Percentiles rank a stretch among this genome's conserved stretches.
Evolutionary conservation across 2,113 vertebrate genomes (phyloP).

Genomic region (Syrmaticus mikado): DNA sequence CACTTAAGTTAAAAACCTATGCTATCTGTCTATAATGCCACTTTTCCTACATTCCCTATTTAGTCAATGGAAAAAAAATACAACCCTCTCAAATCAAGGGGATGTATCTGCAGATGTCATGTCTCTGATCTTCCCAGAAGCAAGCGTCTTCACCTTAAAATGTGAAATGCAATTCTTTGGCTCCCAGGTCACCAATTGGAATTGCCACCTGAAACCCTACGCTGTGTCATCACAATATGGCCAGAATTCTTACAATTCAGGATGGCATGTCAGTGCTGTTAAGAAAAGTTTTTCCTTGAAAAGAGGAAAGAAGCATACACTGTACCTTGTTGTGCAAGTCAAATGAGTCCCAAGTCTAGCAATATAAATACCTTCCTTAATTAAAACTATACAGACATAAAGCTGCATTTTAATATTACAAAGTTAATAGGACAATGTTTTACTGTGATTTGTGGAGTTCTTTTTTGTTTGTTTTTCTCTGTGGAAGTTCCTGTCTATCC

Average conservation of each 20-base stretch:
- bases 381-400: not conserved
- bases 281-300: not conserved
- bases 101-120: not conserved
- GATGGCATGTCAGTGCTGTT: not conserved
- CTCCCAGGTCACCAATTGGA: not conserved
- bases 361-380: not conserved
- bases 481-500: not conserved
- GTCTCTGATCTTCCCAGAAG: not conserved
- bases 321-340: not conserved
- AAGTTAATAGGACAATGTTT: not conserved
- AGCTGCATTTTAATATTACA: not conserved
- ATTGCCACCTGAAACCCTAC: not conserved
- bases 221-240: not conserved
- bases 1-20: not conserved
- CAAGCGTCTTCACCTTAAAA: not conserved
- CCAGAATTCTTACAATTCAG: not conserved
- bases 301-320: not conserved
- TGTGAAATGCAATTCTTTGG: not conserved
- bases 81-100: not conserved
- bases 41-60: not conserved
- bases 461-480: not conserved
- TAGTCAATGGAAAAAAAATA: not conserved
- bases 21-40: not conserved
- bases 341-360: not conserved
- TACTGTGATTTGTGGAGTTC: not conserved